Conservation (phyloP, 2,888 invertebrate species). For the Galerucella pusilla region DNA sequence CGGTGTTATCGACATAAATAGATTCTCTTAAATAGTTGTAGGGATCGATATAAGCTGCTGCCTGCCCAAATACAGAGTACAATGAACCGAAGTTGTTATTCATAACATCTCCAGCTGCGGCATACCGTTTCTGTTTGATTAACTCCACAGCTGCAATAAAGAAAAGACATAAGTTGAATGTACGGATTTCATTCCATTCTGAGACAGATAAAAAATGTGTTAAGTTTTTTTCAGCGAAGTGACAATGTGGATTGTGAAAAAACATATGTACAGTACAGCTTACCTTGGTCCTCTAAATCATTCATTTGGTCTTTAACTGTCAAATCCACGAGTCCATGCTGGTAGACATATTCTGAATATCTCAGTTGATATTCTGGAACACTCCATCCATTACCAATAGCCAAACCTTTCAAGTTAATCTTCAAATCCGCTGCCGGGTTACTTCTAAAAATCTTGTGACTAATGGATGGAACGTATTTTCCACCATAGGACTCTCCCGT, state of each 20-base stretch:
- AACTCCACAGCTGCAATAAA: slow-evolving; percentile 11
- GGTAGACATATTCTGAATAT: slow-evolving; percentile 78
- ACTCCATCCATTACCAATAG: slow-evolving; percentile 80
- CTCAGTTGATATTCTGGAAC: slow-evolving; percentile 79
- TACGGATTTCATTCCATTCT: too few relatives aligned
- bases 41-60: background rate
- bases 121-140: slow-evolving; percentile 30
- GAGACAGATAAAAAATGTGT: too few relatives aligned
- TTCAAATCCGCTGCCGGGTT: slow-evolving; percentile 56
- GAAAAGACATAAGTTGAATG: background rate
- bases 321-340: slow-evolving; percentile 74
- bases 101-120: slow-evolving; percentile 33
- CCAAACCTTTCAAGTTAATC: slow-evolving; percentile 76
- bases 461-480: slow-evolving; percentile 78
- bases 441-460: slow-evolving; percentile 60
- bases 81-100: background rate
- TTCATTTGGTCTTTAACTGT: slow-evolving; percentile 64
- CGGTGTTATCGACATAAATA: background rate
- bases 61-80: background rate
- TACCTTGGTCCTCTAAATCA: slow-evolving; percentile 47
- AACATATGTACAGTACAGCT: background rate
- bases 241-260: too few relatives aligned
- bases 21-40: background rate
- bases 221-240: too few relatives aligned
- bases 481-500: slow-evolving; percentile 92